Conservation (phyloP, 2,888 invertebrate genomes). For the Atrina japonica region DNA sequence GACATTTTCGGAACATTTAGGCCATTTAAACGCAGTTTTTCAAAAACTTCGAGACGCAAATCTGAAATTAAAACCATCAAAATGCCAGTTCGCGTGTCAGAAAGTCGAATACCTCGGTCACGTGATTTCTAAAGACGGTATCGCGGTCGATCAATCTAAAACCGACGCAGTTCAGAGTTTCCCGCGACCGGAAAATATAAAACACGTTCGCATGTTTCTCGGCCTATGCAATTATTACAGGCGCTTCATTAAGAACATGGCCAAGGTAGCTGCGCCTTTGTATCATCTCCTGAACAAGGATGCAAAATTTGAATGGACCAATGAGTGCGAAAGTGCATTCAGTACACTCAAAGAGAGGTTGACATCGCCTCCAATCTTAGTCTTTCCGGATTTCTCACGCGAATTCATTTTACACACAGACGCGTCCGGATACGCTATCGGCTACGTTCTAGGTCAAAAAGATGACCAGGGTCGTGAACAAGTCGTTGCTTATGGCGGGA, state of each 20-base stretch:
- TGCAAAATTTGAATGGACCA: not conserved
- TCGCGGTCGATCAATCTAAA: slow-evolving; percentile 41
- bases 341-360: not conserved
- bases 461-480: slow-evolving; percentile 19
- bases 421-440: slow-evolving; percentile 10
- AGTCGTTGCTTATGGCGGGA: slow-evolving; percentile 49
- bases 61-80: slow-evolving; percentile 50
- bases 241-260: slow-evolving; percentile 37
- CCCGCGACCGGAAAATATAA: slow-evolving; percentile 42
- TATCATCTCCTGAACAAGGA: not conserved
- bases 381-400: slow-evolving; percentile 1
- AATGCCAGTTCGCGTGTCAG: slow-evolving; percentile 46
- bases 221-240: slow-evolving; percentile 55
- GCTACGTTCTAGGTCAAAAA: slow-evolving; percentile 10
- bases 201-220: slow-evolving; percentile 48
- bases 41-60: slow-evolving; percentile 41
- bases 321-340: slow-evolving; percentile 7
- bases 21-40: slow-evolving; percentile 47
- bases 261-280: not conserved
- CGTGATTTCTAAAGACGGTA: slow-evolving; percentile 43
- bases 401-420: slow-evolving; percentile 6
- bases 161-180: slow-evolving; percentile 41
- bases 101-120: slow-evolving; percentile 51
- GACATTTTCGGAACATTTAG: slow-evolving; percentile 2
- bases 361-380: slow-evolving; percentile 1